Conservation (phyloP, 2,797 vertebrate species). For the Lemur catta region DNA sequence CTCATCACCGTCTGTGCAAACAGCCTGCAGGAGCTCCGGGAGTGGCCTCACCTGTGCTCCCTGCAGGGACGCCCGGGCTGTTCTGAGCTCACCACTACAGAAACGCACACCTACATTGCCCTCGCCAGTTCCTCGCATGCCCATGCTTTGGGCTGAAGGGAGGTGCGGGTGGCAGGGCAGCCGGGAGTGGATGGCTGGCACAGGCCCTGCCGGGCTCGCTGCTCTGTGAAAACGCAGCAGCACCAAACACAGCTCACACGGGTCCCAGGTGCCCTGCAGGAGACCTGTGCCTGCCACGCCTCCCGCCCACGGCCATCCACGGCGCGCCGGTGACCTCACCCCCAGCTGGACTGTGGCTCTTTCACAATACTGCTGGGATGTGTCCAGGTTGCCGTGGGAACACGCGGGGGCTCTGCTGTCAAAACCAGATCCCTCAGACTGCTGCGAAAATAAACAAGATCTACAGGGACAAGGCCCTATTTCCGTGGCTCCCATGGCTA, state of each 20-base stretch:
- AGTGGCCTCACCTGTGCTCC: not conserved
- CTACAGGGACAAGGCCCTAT: not conserved
- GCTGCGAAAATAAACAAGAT: not conserved
- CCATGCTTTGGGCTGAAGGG: not conserved
- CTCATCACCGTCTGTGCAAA: rapidly evolving
- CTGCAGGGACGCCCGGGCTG: rapidly evolving
- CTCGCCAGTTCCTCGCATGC: not conserved
- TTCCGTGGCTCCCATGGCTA: not conserved
- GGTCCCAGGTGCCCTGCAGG: not conserved
- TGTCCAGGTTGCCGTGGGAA: conserved; percentile 8
- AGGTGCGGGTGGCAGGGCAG: not conserved
- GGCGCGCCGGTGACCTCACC: not conserved
- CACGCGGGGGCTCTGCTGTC: not conserved
- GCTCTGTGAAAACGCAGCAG: not conserved
- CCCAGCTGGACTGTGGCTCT: not conserved
- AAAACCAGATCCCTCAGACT: not conserved
- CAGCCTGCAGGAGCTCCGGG: not conserved
- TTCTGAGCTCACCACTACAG: not conserved
- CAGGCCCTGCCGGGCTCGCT: not conserved
- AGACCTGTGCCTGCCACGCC: not conserved
- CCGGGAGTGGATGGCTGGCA: not conserved
- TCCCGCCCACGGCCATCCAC: not conserved
- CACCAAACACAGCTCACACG: not conserved
- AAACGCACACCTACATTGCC: rapidly evolving
- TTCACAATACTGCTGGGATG: not conserved